Conservation (phyloP, 2,113 vertebrate species). For the Lepus timidus region DNA sequence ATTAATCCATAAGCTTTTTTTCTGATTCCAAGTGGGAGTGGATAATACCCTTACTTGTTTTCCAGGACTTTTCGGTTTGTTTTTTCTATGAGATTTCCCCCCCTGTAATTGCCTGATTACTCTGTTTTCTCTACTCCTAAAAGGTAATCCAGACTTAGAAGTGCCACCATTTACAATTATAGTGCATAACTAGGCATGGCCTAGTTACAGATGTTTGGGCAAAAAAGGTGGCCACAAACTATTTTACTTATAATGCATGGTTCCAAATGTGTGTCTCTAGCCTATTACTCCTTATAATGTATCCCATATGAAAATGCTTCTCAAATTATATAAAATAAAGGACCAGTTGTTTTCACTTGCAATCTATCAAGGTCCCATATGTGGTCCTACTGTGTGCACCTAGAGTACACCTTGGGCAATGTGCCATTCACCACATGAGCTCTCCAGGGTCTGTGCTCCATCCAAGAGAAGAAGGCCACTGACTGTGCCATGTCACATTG, state of each 20-base stretch:
- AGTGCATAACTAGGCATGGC: neutral
- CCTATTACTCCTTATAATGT: neutral
- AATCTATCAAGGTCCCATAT: neutral
- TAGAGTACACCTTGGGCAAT: neutral
- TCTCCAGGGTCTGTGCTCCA: neutral
- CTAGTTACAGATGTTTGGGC: neutral
- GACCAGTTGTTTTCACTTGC: neutral
- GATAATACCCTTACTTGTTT: neutral
- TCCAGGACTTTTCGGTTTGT: neutral
- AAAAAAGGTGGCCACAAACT: neutral
- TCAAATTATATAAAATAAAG: neutral
- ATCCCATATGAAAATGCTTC: neutral
- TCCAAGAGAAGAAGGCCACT: neutral
- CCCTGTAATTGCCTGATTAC: neutral
- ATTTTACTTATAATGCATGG: neutral
- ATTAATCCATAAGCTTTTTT: neutral
- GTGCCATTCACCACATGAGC: neutral
- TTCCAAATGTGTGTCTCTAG: neutral
- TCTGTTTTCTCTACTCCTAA: neutral
- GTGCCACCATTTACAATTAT: neutral
- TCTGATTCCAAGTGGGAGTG: neutral
- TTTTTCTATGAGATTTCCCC: slow-evolving; percentile 21
- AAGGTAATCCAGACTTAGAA: neutral
- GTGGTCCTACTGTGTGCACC: neutral
- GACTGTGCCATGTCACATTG: neutral